These are phyloP conservation scores for Mechanitis mazaeus DNA, from an alignment of 2,888 invertebrate genomes.

Conservation along the genomic window DNA sequence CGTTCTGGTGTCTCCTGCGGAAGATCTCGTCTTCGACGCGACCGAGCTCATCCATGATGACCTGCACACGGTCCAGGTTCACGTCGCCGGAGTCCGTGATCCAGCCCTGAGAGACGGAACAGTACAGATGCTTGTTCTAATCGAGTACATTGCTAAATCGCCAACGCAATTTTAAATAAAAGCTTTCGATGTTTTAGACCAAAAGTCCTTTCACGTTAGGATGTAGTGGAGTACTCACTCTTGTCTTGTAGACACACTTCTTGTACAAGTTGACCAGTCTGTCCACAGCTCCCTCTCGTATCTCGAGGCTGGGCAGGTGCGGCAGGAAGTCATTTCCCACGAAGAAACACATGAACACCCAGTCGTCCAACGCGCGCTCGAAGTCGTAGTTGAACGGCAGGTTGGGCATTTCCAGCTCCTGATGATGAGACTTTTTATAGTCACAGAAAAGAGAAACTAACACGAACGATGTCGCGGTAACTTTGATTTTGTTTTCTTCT, in stretches of 20 bases:
- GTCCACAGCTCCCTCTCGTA: conserved; percentile 97
- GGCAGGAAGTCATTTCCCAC: conserved; percentile 99
- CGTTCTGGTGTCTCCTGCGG: conserved; percentile 91
- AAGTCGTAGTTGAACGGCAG: conserved; percentile 96
- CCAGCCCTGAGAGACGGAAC: conserved; percentile 81
- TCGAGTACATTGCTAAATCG: too few relatives aligned
- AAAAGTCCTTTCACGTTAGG: not conserved
- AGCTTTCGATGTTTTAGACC: not conserved
- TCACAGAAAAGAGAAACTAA: not conserved
- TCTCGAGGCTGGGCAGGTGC: conserved; percentile 98
- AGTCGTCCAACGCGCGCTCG: conserved; percentile 97
- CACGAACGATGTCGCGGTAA: not conserved
- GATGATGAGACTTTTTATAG: not conserved
- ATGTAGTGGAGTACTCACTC: conserved; percentile 58
- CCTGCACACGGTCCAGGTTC: conserved; percentile 93
- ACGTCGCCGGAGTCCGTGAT: conserved; percentile 97
- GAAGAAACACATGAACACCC: conserved; percentile 99
- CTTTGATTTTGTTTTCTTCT: too few relatives aligned
- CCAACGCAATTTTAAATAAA: not conserved
- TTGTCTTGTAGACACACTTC: conserved; percentile 94
- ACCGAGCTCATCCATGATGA: conserved; percentile 96
- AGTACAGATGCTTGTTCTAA: not conserved
- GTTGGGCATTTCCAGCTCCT: conserved; percentile 83
- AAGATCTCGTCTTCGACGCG: conserved; percentile 98
- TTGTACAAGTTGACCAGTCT: conserved; percentile 95